Evolutionary conservation across 2,797 vertebrate genomes (phyloP).

Genomic region (Babyrousa celebensis): DNA sequence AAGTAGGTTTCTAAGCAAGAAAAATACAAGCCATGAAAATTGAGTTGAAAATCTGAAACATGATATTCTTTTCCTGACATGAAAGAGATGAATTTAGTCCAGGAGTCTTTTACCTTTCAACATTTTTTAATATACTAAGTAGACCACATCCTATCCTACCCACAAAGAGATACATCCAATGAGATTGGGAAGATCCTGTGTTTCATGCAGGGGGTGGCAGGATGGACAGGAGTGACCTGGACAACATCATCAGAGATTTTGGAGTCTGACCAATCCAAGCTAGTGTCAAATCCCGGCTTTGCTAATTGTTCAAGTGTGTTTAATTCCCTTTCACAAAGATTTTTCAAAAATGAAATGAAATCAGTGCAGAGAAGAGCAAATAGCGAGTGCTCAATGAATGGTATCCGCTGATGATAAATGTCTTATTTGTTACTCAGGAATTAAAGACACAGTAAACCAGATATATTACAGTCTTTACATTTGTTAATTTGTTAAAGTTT

Average conservation of each 20-base stretch:
- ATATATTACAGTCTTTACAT: background rate
- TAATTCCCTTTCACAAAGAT: background rate
- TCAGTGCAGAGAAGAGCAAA: background rate
- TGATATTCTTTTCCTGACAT: background rate
- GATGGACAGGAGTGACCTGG: background rate
- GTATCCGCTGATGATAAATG: background rate
- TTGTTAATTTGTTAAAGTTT: background rate
- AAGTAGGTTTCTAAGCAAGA: background rate
- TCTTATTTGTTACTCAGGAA: background rate
- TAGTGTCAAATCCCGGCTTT: background rate
- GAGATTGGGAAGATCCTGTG: background rate
- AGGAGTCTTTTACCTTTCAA: background rate
- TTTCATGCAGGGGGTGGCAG: accelerated
- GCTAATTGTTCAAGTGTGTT: background rate
- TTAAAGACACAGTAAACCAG: background rate
- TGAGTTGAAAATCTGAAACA: background rate
- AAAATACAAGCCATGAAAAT: slow-evolving; percentile 23
- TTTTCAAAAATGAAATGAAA: background rate
- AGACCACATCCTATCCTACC: background rate
- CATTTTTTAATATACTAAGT: background rate
- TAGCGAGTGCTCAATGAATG: background rate
- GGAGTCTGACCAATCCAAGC: background rate
- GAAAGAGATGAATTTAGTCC: background rate
- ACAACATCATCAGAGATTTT: background rate
- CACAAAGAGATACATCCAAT: background rate